These are phyloP conservation scores for Steinernema hermaphroditum DNA, from an alignment of 2,888 invertebrate genomes.

Conservation along the genomic window DNA sequence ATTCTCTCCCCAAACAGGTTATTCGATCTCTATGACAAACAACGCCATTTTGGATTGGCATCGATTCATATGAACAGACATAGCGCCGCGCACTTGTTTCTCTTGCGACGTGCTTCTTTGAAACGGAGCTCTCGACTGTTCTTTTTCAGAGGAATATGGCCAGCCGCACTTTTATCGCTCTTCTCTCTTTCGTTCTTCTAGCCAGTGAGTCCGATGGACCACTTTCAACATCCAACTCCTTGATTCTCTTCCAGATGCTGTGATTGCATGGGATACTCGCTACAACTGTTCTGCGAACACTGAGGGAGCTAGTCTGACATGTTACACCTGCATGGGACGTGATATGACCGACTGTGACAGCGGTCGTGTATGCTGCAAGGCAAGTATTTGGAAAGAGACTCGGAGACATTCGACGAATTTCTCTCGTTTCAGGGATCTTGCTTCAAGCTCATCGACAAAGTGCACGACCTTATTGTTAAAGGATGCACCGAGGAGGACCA, in stretches of 20 bases:
- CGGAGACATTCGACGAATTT: too few relatives aligned
- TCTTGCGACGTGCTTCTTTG: neutral
- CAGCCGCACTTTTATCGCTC: neutral
- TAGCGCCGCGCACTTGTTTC: conserved; percentile 21
- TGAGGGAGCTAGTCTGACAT: conserved; percentile 10
- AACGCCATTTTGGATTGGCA: conserved; percentile 2
- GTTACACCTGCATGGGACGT: conserved; percentile 51
- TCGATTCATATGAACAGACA: conserved; percentile 26
- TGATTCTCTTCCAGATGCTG: neutral
- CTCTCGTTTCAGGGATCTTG: too few relatives aligned
- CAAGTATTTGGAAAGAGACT: too few relatives aligned
- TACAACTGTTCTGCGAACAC: conserved; percentile 17
- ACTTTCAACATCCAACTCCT: neutral
- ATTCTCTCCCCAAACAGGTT: conserved; percentile 13
- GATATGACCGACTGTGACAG: conserved; percentile 54
- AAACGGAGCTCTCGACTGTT: neutral
- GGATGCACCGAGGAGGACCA: conserved; percentile 53
- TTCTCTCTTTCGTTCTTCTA: neutral
- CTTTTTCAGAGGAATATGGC: neutral
- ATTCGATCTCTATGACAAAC: conserved; percentile 12
- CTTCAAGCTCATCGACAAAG: conserved; percentile 56
- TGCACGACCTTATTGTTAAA: conserved; percentile 53
- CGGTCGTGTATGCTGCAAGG: conserved; percentile 55
- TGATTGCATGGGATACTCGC: neutral
- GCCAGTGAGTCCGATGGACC: neutral